A percentile compares a stretch with the other conserved stretches of the same genome.
phyloP scores from a whole-genome alignment of 1,140 invertebrate species.

The Idris sp. region DNA sequence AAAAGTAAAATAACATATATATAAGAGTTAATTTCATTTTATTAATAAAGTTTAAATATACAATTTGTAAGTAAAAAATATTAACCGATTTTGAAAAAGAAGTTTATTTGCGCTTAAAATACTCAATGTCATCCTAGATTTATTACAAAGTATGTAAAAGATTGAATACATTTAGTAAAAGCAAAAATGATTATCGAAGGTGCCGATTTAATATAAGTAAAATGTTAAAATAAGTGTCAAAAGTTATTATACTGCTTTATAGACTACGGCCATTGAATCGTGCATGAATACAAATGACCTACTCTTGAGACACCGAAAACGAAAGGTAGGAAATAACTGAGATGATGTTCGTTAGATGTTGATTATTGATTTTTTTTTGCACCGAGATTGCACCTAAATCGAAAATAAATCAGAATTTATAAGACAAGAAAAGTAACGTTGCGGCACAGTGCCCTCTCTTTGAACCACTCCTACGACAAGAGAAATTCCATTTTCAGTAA shows the following conservation, averaged over 20 bases:
- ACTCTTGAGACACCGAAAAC: constrained; percentile 47
- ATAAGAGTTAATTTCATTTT: too few species aligned
- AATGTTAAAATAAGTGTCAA: constrained; percentile 5
- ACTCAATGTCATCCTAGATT: too few species aligned
- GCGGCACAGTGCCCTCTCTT: constrained; percentile 30
- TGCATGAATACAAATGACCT: constrained; percentile 43
- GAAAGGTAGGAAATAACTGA: constrained; percentile 38
- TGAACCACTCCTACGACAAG: constrained; percentile 17
- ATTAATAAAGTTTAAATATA: too few species aligned
- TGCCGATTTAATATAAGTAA: background rate
- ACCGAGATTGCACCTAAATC: constrained; percentile 30
- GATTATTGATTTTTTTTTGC: too few species aligned
- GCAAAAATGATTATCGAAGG: too few species aligned
- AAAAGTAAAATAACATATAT: too few species aligned
- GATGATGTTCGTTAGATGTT: constrained; percentile 19
- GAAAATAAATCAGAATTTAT: constrained; percentile 40
- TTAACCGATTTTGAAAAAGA: too few species aligned
- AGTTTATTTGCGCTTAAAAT: too few species aligned
- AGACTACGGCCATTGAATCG: constrained; percentile 17
- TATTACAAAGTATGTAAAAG: too few species aligned
- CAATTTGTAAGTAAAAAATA: too few species aligned
- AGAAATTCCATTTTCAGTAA: constrained; percentile 23
- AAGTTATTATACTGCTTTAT: constrained; percentile 2
- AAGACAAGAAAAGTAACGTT: constrained; percentile 4
- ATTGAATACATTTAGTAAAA: too few species aligned